Evolutionary conservation across 1,140 invertebrate genomes (phyloP).

Genomic region (Cydia splendana): DNA sequence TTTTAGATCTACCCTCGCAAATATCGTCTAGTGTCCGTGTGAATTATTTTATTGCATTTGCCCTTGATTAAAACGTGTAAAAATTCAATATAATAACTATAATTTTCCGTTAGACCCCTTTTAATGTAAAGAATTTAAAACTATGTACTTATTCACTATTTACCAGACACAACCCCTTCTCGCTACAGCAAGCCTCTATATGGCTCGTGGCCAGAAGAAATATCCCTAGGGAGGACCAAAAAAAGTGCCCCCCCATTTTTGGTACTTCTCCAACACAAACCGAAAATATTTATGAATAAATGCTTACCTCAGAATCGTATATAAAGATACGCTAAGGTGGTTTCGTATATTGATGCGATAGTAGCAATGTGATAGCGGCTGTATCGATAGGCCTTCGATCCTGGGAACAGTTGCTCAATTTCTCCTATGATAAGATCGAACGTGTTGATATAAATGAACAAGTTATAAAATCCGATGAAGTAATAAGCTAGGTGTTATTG

Average conservation of each 20-base stretch:
- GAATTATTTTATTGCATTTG: no score
- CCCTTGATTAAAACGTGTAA: no score
- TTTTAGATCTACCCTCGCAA: no score
- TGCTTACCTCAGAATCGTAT: conserved; percentile 45
- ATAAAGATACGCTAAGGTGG: conserved; percentile 48
- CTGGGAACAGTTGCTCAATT: background rate
- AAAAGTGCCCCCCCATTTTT: conserved; percentile 59
- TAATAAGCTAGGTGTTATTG: conserved; percentile 16
- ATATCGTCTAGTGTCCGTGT: no score
- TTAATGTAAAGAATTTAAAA: no score
- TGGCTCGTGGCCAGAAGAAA: conserved; percentile 49
- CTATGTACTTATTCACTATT: background rate
- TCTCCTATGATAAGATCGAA: conserved; percentile 54
- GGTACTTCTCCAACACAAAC: conserved; percentile 38
- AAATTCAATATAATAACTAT: no score
- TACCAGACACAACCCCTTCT: conserved; percentile 69
- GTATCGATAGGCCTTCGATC: conserved; percentile 10
- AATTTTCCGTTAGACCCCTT: no score
- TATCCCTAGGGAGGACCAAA: conserved; percentile 62
- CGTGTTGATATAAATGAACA: conserved; percentile 49
- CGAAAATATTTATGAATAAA: conserved; percentile 40
- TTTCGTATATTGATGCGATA: conserved; percentile 45
- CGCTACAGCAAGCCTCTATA: conserved; percentile 51
- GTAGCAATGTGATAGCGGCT: conserved; percentile 5
- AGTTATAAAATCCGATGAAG: background rate